Base-by-base conservation (phyloP, 1,140 invertebrate species). In the Trichonephila inaurata region DNA sequence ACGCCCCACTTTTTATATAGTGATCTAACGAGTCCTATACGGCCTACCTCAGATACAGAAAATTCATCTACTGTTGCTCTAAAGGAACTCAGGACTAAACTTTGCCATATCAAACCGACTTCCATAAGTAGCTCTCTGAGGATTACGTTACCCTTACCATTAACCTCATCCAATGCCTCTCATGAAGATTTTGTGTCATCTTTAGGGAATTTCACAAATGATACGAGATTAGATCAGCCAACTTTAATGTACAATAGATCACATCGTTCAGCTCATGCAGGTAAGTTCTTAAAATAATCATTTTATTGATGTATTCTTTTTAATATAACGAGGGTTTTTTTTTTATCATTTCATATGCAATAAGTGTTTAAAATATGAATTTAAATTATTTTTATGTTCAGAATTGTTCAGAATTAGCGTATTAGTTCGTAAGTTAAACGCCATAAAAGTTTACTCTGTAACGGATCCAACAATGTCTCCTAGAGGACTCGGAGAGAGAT, bases 1-100 rank as follows among this genome's bases (percentile, higher is more conserved):
- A 94, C 96, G 58, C 96, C 96, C 16, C 96, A 97, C 95, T 95
- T 96, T 66, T 64, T 95, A 51, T 95, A 94, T 44, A 92, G 94
- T 58, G 83, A 83, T 24, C 24, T 93, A 7, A 91, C 77, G 28
- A 89, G 60, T 61, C 40, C 94, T 83, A 44, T 66, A 19, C 64
- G 85, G 44, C n/a, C 87, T 33, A 69, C 81, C 61, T 83, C 88
- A 83, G 58, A 62, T 12, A 24, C 33, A 10, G 87, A 93, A n/a
- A 94, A 94, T 66, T 94, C 87, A 14, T 89, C 86, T 7, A 64
- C 81, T 4, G 14, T 82, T 24, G 90, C 91, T 28, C 21, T 94
- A 28, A 51, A 40, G 18, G 92, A 94, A n/a, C 69, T 94, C 28
- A 90, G 88, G 21, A 72, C 94, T 24, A 92, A 92, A 77, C 77